A percentile compares a stretch with the other conserved stretches of the same genome.
Evolutionary conservation across 2,797 vertebrate species (phyloP).

Genomic region (Trematomus bernacchii): DNA sequence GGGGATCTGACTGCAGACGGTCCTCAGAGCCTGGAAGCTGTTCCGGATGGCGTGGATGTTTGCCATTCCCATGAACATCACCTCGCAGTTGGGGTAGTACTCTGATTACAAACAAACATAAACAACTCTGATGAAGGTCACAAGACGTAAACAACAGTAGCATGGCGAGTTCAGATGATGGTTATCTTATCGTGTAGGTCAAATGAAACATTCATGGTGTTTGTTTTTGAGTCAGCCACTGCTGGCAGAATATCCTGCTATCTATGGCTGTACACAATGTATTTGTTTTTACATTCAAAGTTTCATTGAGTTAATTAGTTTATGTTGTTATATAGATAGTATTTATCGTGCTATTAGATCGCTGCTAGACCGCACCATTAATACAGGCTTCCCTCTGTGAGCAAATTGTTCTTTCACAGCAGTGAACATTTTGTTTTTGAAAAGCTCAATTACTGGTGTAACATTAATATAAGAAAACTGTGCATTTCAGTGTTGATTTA

Average conservation of each 20-base stretch:
- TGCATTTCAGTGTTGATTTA: too few relatives aligned
- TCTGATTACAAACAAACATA: slow-evolving; percentile 82
- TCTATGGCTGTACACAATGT: neutral
- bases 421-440: too few relatives aligned
- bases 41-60: slow-evolving; percentile 99
- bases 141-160: neutral
- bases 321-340: too few relatives aligned
- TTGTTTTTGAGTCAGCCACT: neutral
- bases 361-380: too few relatives aligned
- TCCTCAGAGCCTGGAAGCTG: slow-evolving; percentile 96
- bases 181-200: neutral
- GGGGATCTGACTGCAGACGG: slow-evolving; percentile 98
- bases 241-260: neutral
- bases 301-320: too few relatives aligned
- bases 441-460: too few relatives aligned
- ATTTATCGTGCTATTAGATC: too few relatives aligned
- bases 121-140: slow-evolving; percentile 34
- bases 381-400: too few relatives aligned
- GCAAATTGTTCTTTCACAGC: too few relatives aligned
- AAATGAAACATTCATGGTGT: neutral
- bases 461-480: too few relatives aligned
- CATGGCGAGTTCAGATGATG: neutral
- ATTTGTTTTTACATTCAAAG: too few relatives aligned
- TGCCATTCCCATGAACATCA: slow-evolving; percentile 99
- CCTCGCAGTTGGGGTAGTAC: slow-evolving; percentile 99